Evolutionary conservation across 2,797 vertebrate species (phyloP).

Genomic region (Falco novaeseelandiae): DNA sequence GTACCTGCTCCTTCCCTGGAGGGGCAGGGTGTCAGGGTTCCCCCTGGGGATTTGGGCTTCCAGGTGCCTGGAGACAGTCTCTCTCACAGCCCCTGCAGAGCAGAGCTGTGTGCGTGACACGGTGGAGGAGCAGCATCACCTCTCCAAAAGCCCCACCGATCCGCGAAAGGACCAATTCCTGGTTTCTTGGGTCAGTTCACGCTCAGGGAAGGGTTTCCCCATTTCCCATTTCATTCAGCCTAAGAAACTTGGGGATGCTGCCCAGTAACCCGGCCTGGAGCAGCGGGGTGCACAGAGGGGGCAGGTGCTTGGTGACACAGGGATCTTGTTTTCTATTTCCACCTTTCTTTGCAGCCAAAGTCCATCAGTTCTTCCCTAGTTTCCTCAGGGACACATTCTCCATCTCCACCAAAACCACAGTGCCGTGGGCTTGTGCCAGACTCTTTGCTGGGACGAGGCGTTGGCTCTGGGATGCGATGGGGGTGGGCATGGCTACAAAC

Average conservation of each 20-base stretch:
- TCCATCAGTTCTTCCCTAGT: neutral
- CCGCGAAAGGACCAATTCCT: neutral
- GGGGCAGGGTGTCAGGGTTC: neutral
- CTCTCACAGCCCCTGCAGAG: neutral
- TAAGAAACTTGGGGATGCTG: neutral
- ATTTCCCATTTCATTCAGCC: neutral
- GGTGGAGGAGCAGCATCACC: neutral
- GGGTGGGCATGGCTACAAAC: neutral
- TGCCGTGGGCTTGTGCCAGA: neutral
- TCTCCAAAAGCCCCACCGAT: neutral
- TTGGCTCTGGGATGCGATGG: neutral
- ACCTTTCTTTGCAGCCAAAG: constrained; percentile 19
- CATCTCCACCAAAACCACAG: neutral
- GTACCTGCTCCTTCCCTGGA: neutral
- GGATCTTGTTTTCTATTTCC: neutral
- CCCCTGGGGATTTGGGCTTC: neutral
- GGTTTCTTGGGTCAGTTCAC: neutral
- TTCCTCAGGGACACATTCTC: neutral
- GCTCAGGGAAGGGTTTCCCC: neutral
- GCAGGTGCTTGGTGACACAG: neutral
- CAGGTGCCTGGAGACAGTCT: neutral
- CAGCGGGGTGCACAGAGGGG: neutral
- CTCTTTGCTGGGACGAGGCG: neutral
- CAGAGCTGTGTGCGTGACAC: fast-evolving
- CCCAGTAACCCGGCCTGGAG: neutral